Evolutionary conservation across 2,888 invertebrate genomes (phyloP), one percentile per base, ranked within the genome.

Genomic region (Pseudococcus longispinus): DNA sequence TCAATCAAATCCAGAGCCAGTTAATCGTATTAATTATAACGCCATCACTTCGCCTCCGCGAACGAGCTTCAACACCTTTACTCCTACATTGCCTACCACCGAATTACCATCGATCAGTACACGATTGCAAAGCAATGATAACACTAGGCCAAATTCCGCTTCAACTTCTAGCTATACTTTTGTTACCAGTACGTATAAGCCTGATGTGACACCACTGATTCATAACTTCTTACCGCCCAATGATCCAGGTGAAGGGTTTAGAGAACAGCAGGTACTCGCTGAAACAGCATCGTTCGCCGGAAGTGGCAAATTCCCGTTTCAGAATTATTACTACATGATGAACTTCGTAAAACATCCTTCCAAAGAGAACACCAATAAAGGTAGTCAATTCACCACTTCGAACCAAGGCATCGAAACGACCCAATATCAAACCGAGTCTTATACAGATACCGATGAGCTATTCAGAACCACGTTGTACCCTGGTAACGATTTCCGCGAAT

Each of bases 261-360:
- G 83, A 88, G 95, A 95, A 90, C 93, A 93, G 90, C 95, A 95
- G 90, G 92, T 94, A 1, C 93, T 94, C 0, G 95, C 96, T 11
- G 96, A 96, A 91, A 94, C 94, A 9, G 94, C 95, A 0, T 95
- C 96, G 0, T 96, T 96, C 90, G 93, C 93, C 1, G 93, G 93
- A 60, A 90, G 91, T 23, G 90, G 90, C 20, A 90, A 90, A 88
- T 80, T 65, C 20, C 87, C 82, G 60, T 86, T 55, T 29, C 83
- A 87, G 26, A 85, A 87, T 37, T 83, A 83, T 65, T 87, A 70
- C 13, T 87, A 87, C 83, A 42, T 0, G 91, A 95, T 77, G 55
- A 87, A 87, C n/a, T 87, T 29, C 18, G 23, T 84, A 1, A 37
- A 42, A 29, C 87, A 82, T 55, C 44, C 82, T 5, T 29, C 29